Base-by-base conservation (phyloP, 2,888 invertebrate species). In the Acanthosepion pharaonis region DNA sequence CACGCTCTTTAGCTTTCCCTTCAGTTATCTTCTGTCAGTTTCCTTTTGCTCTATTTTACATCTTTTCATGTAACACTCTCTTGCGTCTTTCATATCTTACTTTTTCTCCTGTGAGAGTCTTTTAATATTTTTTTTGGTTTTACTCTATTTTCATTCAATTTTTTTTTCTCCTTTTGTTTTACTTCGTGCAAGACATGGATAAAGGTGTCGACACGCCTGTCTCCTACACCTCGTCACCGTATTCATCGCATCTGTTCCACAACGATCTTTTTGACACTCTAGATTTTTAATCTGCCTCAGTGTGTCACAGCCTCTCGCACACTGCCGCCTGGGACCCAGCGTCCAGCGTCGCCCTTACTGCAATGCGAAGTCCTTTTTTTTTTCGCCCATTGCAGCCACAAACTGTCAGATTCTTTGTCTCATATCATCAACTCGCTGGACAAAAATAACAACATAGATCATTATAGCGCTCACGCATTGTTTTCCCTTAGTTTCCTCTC, bases 221-320 rank as follows among this genome's bases (percentile, higher is more conserved):
- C 78, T n/a, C 78, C n/a, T n/a, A 15, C 78, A 78, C n/a, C n/a
- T 78, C 78, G 78, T 33, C 78, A n/a, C 4, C 78, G 78, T 78
- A n/a, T n/a, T 9, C n/a, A 78, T 78, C 11, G 78, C 78, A 78
- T 78, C 78, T 78, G n/a, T n/a, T 78, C 78, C n/a, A 78, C n/a
- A 78, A 78, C 78, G 78, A 78, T 78, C n/a, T 78, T 78, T 78
- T 33, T 78, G 78, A 78, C 78, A 78, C 78, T 78, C n/a, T n/a
- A 78, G 78, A 78, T n/a, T n/a, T 78, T 78, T 78, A 78, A 78
- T 78, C 78, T n/a, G 78, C n/a, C 78, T n/a, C n/a, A 78, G n/a
- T 78, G n/a, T 78, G n/a, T 78, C 78, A 78, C n/a, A 78, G 78
- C 78, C n/a, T n/a, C 78, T n/a, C 78, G n/a, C 78, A 78, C 78